Conservation (phyloP, 2,888 invertebrate genomes). For the Ennomos erosarius region DNA sequence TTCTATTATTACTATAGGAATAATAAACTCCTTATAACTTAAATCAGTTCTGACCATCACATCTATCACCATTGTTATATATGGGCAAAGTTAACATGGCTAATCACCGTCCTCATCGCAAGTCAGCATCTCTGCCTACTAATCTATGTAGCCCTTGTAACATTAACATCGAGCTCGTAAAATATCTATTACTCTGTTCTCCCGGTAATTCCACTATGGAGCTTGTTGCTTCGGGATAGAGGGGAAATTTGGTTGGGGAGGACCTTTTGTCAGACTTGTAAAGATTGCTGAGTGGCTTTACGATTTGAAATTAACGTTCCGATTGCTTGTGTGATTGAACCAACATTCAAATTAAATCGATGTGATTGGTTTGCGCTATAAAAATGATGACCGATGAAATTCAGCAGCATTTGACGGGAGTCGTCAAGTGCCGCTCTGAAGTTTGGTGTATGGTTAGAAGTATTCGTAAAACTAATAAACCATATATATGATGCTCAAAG, state of each 20-base stretch:
- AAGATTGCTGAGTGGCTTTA: not conserved
- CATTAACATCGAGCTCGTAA: slow-evolving; percentile 18
- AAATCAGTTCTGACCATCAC: slow-evolving; percentile 5
- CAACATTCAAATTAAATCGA: no score
- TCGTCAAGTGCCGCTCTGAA: no score
- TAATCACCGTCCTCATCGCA: slow-evolving; percentile 39
- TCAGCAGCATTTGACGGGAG: no score
- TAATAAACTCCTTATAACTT: not conserved
- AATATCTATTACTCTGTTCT: slow-evolving; percentile 13
- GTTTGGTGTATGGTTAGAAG: no score
- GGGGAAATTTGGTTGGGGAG: not conserved
- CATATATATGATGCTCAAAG: no score
- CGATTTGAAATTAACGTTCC: not conserved
- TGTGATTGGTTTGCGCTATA: no score
- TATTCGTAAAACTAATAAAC: no score
- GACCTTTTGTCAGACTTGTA: not conserved
- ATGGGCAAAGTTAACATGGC: slow-evolving; percentile 36
- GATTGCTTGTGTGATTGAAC: no score
- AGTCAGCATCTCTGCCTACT: slow-evolving; percentile 33
- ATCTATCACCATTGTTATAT: slow-evolving; percentile 6
- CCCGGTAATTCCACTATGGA: slow-evolving; percentile 4
- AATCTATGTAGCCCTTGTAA: slow-evolving; percentile 35
- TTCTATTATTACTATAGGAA: not conserved
- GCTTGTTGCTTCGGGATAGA: not conserved
- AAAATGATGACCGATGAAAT: no score